phyloP scores from a whole-genome alignment of 23 tunicate genomes.

The Styela plicata region DNA sequence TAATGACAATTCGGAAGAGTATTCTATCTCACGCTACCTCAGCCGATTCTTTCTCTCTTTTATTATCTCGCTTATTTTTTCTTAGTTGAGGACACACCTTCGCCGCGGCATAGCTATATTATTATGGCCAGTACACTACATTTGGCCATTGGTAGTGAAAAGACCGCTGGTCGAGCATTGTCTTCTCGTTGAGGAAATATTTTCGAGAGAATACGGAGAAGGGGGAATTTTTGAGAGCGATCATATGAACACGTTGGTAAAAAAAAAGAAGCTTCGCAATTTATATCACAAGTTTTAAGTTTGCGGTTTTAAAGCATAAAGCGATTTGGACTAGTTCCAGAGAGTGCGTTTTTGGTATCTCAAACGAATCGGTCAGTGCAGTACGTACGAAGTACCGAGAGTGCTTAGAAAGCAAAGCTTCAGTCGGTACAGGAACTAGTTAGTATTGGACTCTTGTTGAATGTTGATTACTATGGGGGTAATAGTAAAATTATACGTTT shows the following conservation, averaged over 20 bases:
- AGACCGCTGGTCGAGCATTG: neutral
- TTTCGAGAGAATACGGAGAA: neutral
- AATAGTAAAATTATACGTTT: no score
- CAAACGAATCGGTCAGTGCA: neutral
- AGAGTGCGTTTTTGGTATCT: neutral
- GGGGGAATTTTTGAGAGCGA: neutral
- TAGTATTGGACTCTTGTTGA: no score
- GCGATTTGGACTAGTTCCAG: neutral
- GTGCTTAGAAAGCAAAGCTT: no score
- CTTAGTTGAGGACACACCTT: neutral
- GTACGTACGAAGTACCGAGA: no score
- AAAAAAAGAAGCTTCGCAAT: neutral
- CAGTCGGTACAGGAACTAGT: no score
- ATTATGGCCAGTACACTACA: neutral
- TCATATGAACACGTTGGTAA: neutral
- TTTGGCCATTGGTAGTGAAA: neutral
- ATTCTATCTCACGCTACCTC: neutral
- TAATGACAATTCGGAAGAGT: neutral
- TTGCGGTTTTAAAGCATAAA: neutral
- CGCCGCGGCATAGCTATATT: neutral
- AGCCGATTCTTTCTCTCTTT: neutral
- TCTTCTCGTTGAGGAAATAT: neutral
- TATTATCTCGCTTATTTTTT: neutral
- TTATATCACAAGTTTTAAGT: neutral
- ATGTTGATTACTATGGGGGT: no score